Percentiles rank a stretch among this genome's conserved stretches.
These are phyloP conservation scores for Amphipoea oculea DNA, from an alignment of 2,888 invertebrate species.

Conservation along the genomic window DNA sequence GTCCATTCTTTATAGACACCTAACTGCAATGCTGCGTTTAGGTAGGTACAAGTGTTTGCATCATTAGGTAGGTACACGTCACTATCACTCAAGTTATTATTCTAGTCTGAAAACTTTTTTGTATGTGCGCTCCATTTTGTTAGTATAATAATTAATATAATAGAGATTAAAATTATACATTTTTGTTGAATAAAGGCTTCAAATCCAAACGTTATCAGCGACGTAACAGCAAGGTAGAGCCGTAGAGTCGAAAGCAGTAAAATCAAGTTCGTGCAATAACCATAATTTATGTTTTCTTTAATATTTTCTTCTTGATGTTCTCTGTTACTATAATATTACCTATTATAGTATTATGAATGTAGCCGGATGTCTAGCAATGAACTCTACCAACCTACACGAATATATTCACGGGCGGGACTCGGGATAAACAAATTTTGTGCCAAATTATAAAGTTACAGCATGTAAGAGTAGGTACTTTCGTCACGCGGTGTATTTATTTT, in stretches of 20 bases:
- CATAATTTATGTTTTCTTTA: background rate
- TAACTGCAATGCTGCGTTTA: background rate
- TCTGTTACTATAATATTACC: slow-evolving; percentile 40
- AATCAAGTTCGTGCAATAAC: background rate
- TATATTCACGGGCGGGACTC: slow-evolving; percentile 78
- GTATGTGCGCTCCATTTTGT: background rate
- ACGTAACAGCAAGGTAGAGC: slow-evolving; percentile 1
- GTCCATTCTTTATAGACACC: background rate
- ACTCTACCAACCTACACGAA: slow-evolving; percentile 74
- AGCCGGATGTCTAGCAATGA: slow-evolving; percentile 77
- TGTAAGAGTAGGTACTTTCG: slow-evolving; percentile 65
- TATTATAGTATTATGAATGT: slow-evolving; percentile 54
- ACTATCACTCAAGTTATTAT: background rate
- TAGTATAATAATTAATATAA: background rate
- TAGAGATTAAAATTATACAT: background rate
- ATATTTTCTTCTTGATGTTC: background rate
- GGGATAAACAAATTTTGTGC: slow-evolving; percentile 82
- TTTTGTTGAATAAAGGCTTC: background rate
- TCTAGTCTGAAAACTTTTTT: background rate
- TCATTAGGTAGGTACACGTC: too few relatives aligned
- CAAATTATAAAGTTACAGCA: slow-evolving; percentile 77
- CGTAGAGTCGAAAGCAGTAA: slow-evolving; percentile 4
- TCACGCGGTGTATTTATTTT: slow-evolving; percentile 67
- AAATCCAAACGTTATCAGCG: slow-evolving; percentile 13
- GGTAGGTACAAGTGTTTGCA: too few relatives aligned